Evolutionary conservation across 2,888 invertebrate species (phyloP).

Genomic region (Synergus laeviventris): DNA sequence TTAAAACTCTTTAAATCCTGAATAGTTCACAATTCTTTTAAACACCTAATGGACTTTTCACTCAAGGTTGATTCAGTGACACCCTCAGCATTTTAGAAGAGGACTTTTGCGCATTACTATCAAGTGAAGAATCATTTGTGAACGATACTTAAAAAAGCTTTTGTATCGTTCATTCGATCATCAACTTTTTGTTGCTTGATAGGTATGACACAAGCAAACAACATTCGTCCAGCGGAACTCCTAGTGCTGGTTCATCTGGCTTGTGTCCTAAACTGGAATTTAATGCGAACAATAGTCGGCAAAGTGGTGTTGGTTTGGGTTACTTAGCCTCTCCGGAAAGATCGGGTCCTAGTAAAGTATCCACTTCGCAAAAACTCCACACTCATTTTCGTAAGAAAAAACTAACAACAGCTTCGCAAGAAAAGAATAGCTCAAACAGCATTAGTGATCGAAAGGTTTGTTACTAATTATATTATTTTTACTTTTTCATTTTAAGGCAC

Average conservation of each 20-base stretch:
- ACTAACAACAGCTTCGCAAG: constrained; percentile 68
- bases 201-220: constrained; percentile 76
- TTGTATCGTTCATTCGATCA: too few species aligned
- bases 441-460: constrained; percentile 68
- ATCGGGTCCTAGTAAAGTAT: constrained; percentile 63
- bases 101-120: too few species aligned
- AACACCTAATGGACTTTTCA: too few species aligned
- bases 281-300: constrained; percentile 68
- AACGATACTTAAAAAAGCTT: too few species aligned
- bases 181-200: too few species aligned
- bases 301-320: constrained; percentile 70
- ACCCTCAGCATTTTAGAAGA: too few species aligned
- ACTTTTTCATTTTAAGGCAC: constrained; percentile 34
- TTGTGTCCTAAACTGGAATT: constrained; percentile 73
- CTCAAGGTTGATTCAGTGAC: too few species aligned
- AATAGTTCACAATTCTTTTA: too few species aligned
- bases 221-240: constrained; percentile 71
- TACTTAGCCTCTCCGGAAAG: constrained; percentile 73
- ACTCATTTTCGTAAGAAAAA: constrained; percentile 72
- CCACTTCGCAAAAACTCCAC: constrained; percentile 67
- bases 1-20: too few species aligned
- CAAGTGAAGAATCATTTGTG: too few species aligned
- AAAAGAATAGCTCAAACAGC: constrained; percentile 58
- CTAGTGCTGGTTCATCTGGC: constrained; percentile 70
- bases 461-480: constrained; percentile 42